Conservation (phyloP, 1,140 invertebrate species). For the Pteromalus puparum region DNA sequence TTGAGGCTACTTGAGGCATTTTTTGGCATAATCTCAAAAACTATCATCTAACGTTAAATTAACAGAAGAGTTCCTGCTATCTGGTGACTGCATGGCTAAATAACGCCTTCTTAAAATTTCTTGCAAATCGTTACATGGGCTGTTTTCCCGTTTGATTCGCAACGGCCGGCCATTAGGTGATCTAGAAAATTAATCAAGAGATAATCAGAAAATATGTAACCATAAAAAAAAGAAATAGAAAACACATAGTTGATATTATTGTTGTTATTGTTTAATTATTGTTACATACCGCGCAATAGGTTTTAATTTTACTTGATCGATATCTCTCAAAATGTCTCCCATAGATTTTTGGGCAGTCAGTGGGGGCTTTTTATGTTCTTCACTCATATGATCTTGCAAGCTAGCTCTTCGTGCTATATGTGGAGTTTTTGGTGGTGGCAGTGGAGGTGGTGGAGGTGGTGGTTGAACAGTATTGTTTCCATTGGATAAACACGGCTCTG, state of each 20-base stretch:
- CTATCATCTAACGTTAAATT: slow-evolving; percentile 66
- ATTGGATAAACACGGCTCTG: slow-evolving; percentile 63
- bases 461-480: slow-evolving; percentile 56
- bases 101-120: slow-evolving; percentile 72
- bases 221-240: background rate
- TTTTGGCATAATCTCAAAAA: slow-evolving; percentile 59
- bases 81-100: slow-evolving; percentile 67
- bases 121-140: slow-evolving; percentile 73
- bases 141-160: slow-evolving; percentile 68
- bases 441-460: slow-evolving; percentile 65
- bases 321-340: slow-evolving; percentile 70
- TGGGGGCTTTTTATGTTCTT: slow-evolving; percentile 66
- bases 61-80: slow-evolving; percentile 69
- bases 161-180: slow-evolving; percentile 70
- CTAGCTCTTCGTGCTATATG: slow-evolving; percentile 72
- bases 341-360: slow-evolving; percentile 68
- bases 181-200: slow-evolving; percentile 57
- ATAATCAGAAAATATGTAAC: background rate
- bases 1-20: slow-evolving; percentile 29
- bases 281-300: slow-evolving; percentile 66
- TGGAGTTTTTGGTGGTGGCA: slow-evolving; percentile 70
- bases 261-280: no score
- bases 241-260: slow-evolving; percentile 9
- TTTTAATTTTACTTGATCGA: slow-evolving; percentile 69
- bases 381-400: slow-evolving; percentile 71